Evolutionary conservation across 2,888 invertebrate species (phyloP).

Genomic region (Polietes domitor): DNA sequence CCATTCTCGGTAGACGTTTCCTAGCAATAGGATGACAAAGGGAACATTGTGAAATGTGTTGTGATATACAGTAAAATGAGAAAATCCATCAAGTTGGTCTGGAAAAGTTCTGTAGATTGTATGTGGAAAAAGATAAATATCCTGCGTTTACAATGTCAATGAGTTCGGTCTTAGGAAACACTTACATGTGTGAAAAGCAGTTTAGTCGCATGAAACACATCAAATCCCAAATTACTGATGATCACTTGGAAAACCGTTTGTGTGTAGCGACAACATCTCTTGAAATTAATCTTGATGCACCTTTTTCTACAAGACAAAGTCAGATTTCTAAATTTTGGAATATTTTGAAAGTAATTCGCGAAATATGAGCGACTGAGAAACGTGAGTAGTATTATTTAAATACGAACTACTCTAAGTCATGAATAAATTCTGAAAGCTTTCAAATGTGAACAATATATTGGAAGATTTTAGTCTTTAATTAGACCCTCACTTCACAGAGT

Average conservation of each 20-base stretch:
- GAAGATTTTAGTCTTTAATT: no score
- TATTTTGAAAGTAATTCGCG: no score
- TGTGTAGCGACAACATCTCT: neutral
- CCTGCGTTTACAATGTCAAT: conserved; percentile 60
- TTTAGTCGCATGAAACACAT: neutral
- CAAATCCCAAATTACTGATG: no score
- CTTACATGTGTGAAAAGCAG: conserved; percentile 15
- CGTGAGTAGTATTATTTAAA: no score
- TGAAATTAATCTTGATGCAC: no score
- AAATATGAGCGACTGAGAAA: no score
- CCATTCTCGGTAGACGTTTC: conserved; percentile 60
- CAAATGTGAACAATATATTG: no score
- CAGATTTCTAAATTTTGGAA: no score
- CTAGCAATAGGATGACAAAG: conserved; percentile 62
- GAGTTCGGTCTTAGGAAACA: conserved; percentile 62
- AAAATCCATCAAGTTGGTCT: conserved; percentile 58
- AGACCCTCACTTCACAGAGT: no score
- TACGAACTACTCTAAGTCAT: no score
- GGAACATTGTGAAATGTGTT: conserved; percentile 47
- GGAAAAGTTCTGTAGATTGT: conserved; percentile 59
- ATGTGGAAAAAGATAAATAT: conserved; percentile 63
- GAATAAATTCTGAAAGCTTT: no score
- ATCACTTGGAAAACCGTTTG: neutral
- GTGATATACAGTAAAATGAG: conserved; percentile 39
- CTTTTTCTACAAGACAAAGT: no score